These are phyloP conservation scores for Pyrrhia umbra DNA, from an alignment of 2,888 invertebrate genomes.

Conservation along the genomic window DNA sequence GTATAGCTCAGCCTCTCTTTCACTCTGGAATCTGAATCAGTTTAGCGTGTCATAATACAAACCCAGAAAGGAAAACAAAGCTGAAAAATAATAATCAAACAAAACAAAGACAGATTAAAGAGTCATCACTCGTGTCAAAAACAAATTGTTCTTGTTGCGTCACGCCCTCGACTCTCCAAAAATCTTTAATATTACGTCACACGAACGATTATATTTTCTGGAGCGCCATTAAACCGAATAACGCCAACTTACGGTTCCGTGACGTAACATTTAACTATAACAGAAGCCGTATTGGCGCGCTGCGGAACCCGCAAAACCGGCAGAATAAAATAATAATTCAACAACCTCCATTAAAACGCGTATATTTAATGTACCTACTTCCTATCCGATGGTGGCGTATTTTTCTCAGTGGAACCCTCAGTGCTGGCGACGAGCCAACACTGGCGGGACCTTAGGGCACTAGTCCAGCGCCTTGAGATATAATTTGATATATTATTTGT, in stretches of 20 bases:
- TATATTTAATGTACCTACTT: conserved; percentile 68
- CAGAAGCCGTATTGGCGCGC: conserved; percentile 45
- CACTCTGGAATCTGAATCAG: neutral
- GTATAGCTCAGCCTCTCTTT: too few species aligned
- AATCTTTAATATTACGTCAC: conserved; percentile 52
- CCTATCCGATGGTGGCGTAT: conserved; percentile 68
- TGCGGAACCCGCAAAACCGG: conserved; percentile 47
- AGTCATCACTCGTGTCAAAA: conserved; percentile 35
- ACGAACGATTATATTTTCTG: conserved; percentile 49
- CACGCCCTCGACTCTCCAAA: conserved; percentile 28
- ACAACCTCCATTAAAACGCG: conserved; percentile 58
- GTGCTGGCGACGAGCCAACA: conserved; percentile 70
- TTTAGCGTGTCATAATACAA: neutral
- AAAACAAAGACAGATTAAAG: conserved; percentile 14
- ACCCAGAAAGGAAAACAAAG: conserved; percentile 15
- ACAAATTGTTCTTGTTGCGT: conserved; percentile 40
- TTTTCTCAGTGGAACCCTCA: conserved; percentile 65
- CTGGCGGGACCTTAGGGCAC: conserved; percentile 68
- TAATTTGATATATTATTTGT: conserved; percentile 54
- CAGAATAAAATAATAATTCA: conserved; percentile 61
- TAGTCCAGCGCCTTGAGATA: conserved; percentile 71
- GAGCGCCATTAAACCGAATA: conserved; percentile 43
- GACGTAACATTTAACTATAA: conserved; percentile 49
- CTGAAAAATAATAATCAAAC: too few species aligned
- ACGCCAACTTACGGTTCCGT: conserved; percentile 29